Conservation (phyloP, 2,113 vertebrate genomes). For the Megaptera novaeangliae region DNA sequence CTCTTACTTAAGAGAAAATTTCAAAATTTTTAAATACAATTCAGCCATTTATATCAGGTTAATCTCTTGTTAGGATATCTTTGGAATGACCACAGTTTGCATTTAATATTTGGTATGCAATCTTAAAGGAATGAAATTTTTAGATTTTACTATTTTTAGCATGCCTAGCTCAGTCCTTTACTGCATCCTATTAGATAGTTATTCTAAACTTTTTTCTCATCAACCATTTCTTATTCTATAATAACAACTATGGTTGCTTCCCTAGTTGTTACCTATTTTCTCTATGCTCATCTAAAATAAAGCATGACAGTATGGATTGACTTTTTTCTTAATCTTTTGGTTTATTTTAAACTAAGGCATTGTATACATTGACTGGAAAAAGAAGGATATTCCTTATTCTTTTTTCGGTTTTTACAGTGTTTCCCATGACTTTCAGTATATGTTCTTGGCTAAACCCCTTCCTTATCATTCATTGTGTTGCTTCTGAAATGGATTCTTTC, state of each 20-base stretch:
- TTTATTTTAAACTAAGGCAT: neutral
- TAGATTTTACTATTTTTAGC: neutral
- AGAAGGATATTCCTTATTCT: neutral
- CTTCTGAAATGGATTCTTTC: neutral
- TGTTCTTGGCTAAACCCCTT: neutral
- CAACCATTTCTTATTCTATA: neutral
- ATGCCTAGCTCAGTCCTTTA: neutral
- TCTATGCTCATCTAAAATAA: neutral
- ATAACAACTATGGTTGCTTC: neutral
- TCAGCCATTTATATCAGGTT: neutral
- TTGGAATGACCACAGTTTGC: neutral
- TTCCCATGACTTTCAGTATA: neutral
- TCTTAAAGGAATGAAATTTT: neutral
- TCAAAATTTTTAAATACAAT: neutral
- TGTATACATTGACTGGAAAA: neutral
- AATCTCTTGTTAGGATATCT: neutral
- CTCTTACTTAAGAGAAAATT: constrained; percentile 7
- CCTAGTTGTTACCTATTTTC: neutral
- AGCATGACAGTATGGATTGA: neutral
- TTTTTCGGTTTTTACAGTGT: neutral
- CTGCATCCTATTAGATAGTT: neutral
- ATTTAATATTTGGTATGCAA: neutral
- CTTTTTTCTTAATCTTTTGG: neutral
- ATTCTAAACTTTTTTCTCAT: neutral
- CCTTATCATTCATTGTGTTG: neutral